Percentiles rank a stretch among this genome's conserved stretches.
Evolutionary conservation across 2,113 vertebrate species (phyloP).

Genomic region (Malurus alboscapulatus): DNA sequence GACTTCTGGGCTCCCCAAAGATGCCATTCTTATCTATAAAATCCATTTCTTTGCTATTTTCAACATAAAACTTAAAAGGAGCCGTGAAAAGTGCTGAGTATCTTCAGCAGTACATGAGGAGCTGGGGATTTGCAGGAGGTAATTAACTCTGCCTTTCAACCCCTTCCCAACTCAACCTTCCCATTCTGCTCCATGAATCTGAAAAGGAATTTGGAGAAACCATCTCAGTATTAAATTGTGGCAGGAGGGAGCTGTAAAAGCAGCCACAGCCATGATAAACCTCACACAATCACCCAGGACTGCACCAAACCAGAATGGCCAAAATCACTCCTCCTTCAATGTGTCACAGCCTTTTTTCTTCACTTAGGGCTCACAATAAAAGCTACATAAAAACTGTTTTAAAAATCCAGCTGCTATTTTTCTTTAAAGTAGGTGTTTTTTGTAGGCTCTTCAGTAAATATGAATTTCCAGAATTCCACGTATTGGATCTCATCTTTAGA

Average conservation of each 20-base stretch:
- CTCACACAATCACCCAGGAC: not conserved
- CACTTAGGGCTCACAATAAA: not conserved
- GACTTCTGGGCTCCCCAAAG: not conserved
- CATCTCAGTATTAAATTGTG: not conserved
- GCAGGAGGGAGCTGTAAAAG: not conserved
- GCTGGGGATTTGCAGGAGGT: not conserved
- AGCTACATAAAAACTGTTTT: not conserved
- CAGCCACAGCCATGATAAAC: not conserved
- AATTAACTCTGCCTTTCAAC: slow-evolving; percentile 37
- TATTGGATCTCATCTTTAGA: not conserved
- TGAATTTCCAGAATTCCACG: not conserved
- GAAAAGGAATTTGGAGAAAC: not conserved
- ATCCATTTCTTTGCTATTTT: slow-evolving; percentile 39
- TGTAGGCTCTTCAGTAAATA: not conserved
- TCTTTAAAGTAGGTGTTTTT: not conserved
- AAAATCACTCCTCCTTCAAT: not conserved
- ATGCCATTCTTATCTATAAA: slow-evolving; percentile 10
- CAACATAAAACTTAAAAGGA: slow-evolving; percentile 25
- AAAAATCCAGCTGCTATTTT: not conserved
- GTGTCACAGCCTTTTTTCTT: not conserved
- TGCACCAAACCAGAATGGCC: not conserved
- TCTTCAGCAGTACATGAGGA: not conserved
- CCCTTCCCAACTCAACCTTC: not conserved
- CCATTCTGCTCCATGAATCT: not conserved
- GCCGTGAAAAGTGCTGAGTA: not conserved